Percentiles rank a stretch among this genome's conserved stretches.
Conservation (phyloP, 2,888 invertebrate species). For the Philopedon plagiatum region DNA sequence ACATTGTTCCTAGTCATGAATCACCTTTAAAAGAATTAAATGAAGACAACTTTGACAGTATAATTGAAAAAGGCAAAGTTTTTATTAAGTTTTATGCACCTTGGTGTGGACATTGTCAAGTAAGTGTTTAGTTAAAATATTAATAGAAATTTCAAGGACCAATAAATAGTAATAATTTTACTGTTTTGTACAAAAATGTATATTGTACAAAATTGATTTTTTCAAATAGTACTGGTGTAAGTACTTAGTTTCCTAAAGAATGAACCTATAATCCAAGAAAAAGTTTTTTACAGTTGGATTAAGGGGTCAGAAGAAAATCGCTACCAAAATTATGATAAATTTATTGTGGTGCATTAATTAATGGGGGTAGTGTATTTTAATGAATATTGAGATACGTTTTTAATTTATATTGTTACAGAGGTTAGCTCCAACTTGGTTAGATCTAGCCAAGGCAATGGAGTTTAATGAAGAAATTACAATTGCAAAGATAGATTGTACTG, state of each 20-base stretch:
- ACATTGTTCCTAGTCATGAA: slow-evolving; percentile 26
- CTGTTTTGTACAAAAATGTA: not conserved
- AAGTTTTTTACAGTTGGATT: too few relatives aligned
- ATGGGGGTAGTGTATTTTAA: too few relatives aligned
- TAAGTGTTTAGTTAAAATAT: slow-evolving; percentile 61
- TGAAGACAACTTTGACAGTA: slow-evolving; percentile 82
- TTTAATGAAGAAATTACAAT: slow-evolving; percentile 79
- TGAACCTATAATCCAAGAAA: too few relatives aligned
- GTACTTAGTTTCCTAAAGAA: too few relatives aligned
- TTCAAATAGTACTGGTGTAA: too few relatives aligned
- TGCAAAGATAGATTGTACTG: slow-evolving; percentile 89
- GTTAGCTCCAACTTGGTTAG: slow-evolving; percentile 88
- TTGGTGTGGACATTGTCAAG: slow-evolving; percentile 92
- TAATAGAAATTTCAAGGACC: too few relatives aligned
- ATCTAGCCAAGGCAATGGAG: slow-evolving; percentile 80
- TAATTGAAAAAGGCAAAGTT: slow-evolving; percentile 81
- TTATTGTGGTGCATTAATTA: too few relatives aligned
- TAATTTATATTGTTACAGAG: slow-evolving; percentile 69
- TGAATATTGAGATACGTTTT: too few relatives aligned
- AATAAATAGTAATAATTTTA: too few relatives aligned
- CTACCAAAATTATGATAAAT: too few relatives aligned
- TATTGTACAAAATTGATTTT: too few relatives aligned
- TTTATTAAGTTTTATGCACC: slow-evolving; percentile 95
- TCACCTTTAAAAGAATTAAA: slow-evolving; percentile 77
- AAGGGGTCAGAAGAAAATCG: too few relatives aligned